phyloP scores from a whole-genome alignment of 1,140 invertebrate genomes.

The Drosophila leontia region DNA sequence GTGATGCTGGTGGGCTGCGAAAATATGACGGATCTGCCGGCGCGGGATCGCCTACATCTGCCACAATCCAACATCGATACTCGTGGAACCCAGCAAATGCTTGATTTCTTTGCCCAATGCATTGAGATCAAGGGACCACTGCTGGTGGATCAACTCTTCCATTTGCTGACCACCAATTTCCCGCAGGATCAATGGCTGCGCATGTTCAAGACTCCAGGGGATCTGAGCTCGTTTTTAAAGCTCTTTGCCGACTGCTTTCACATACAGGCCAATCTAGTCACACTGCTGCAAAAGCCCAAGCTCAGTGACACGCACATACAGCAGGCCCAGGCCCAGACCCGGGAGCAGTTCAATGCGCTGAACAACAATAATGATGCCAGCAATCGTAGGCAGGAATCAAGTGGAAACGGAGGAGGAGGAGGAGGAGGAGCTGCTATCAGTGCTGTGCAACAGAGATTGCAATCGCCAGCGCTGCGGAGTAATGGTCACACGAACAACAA shows the following conservation, averaged over 20 bases:
- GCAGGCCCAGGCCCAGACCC: constrained; percentile 79
- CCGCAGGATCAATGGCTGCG: constrained; percentile 91
- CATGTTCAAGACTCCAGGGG: constrained; percentile 94
- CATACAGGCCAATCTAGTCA: constrained; percentile 95
- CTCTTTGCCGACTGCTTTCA: constrained; percentile 96
- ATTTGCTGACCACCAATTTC: constrained; percentile 91
- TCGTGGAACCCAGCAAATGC: constrained; percentile 90
- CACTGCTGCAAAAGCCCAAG: constrained; percentile 90
- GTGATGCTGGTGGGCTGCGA: constrained; percentile 88
- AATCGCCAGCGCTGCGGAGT: constrained; percentile 67
- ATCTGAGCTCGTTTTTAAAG: constrained; percentile 94
- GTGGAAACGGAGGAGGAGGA: constrained; percentile 2
- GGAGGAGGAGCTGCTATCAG: constrained; percentile 45
- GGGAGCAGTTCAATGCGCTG: constrained; percentile 82
- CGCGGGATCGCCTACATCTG: constrained; percentile 87
- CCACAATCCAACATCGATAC: constrained; percentile 93
- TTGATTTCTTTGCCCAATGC: constrained; percentile 92
- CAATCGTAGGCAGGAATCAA: constrained; percentile 29
- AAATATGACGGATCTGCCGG: constrained; percentile 86
- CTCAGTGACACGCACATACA: constrained; percentile 86
- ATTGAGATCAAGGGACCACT: constrained; percentile 91
- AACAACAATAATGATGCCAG: constrained; percentile 75
- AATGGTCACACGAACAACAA: constrained; percentile 59
- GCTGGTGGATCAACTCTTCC: constrained; percentile 94
- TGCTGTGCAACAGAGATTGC: constrained; percentile 74